Base-by-base conservation (phyloP, 2,113 vertebrate species). In the Dasypus novemcinctus region DNA sequence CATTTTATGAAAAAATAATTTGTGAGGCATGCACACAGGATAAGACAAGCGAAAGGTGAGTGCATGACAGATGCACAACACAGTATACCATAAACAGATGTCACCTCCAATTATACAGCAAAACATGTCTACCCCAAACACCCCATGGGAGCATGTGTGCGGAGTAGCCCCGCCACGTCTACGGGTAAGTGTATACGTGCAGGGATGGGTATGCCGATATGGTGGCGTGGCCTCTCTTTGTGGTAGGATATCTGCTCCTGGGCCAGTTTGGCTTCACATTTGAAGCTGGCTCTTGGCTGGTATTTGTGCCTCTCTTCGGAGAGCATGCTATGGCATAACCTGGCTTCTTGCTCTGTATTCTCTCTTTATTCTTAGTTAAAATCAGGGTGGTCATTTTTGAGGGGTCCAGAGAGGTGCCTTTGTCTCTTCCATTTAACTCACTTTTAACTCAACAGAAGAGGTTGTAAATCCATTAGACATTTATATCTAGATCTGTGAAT, bases 101-200 rank as follows among this genome's bases (percentile, higher is more conserved):
- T 0, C 13, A 36, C 29, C 57, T 49, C 69, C 25, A 17, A 1
- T 4, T 46, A 33, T 4, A 54, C 43, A n/a, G 25, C 21, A 66
- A 8, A 52, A 23, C 0, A 7, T 2, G 36, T 49, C 71, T 66
- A 46, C 8, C n/a, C 76, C 36, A 38, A 63, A 61, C 64, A 9
- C 11, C 25, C 46, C 10, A 3, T 41, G 15, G 18, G 59, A n/a
- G 29, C 0, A 2, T 38, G 54, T 13, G 43, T 25, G 71, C 25
- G 79, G 31, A 1, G 2, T 0, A 13, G n/a, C 4, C 13, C 7
- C 1, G 7, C 59, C 20, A 2, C 29, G 3, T 59, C 82, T 96
- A 97, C 0, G 96, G 97, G 90, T 96, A 97, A 1, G 95, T 96
- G 75, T 72, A 93, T 3, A 95, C 7, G 33, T 97, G 96, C 87